A percentile compares a stretch with the other conserved stretches of the same genome.
These are phyloP conservation scores for Philaenus spumarius DNA, from an alignment of 1,140 invertebrate species.

Conservation along the genomic window DNA sequence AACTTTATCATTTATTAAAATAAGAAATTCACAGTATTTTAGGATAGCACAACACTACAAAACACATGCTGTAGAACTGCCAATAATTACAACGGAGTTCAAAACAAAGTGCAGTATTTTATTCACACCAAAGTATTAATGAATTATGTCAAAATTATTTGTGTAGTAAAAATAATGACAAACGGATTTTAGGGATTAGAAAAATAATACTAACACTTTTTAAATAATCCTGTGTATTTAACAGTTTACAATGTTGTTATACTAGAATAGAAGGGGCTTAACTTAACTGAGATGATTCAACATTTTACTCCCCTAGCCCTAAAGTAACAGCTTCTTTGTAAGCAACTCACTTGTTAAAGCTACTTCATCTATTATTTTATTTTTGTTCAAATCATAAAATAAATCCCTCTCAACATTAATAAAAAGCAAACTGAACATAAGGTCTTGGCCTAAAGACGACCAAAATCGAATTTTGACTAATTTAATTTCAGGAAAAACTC, in stretches of 20 bases:
- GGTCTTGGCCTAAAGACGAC: conserved; percentile 18
- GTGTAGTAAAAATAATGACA: conserved; percentile 2
- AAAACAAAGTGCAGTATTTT: neutral
- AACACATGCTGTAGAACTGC: neutral
- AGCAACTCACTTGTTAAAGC: conserved; percentile 15
- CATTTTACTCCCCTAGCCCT: neutral
- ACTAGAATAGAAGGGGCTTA: neutral
- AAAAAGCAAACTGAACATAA: conserved; percentile 16
- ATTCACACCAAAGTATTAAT: neutral
- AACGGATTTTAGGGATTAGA: neutral
- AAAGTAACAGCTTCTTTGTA: conserved; percentile 14
- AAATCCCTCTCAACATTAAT: conserved; percentile 22
- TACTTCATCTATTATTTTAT: conserved; percentile 18
- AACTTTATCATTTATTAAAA: neutral
- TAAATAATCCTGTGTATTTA: neutral
- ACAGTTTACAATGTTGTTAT: neutral
- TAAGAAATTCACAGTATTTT: conserved; percentile 4
- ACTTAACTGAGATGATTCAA: neutral
- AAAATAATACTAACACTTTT: conserved; percentile 6
- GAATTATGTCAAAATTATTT: neutral
- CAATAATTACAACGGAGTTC: neutral
- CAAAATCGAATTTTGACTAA: conserved; percentile 7
- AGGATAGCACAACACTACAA: neutral
- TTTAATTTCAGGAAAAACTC: conserved; percentile 9
- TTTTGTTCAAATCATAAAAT: conserved; percentile 16